Evolutionary conservation across 1,140 invertebrate genomes (phyloP).

Genomic region (Leguminivora glycinivorella): DNA sequence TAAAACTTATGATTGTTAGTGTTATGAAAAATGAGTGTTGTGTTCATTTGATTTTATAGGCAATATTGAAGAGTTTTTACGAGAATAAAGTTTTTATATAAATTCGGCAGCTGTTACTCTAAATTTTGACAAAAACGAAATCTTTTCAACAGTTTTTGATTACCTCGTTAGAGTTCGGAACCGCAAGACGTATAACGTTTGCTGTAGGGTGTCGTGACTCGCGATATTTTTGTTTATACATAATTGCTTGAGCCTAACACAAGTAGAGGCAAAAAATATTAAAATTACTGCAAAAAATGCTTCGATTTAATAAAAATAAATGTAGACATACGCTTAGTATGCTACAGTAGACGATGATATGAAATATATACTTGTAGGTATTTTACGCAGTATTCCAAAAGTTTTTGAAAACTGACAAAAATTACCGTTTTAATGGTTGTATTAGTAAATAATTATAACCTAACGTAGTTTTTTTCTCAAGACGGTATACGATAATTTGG

Average conservation of each 20-base stretch:
- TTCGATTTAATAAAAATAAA: no score
- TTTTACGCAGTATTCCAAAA: not conserved
- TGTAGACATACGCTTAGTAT: no score
- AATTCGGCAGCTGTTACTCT: conserved; percentile 33
- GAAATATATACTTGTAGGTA: no score
- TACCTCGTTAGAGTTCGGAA: conserved; percentile 28
- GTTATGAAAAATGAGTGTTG: conserved; percentile 1
- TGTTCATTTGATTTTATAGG: not conserved
- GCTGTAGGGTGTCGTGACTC: conserved; percentile 35
- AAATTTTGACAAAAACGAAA: conserved; percentile 22
- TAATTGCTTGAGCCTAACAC: not conserved
- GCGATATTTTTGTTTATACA: not conserved
- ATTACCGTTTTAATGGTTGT: no score
- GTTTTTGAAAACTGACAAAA: not conserved
- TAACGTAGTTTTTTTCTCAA: not conserved
- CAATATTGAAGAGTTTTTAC: conserved; percentile 10
- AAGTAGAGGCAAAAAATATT: no score
- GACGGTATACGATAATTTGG: not conserved
- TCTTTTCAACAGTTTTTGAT: not conserved
- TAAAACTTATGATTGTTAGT: conserved; percentile 14
- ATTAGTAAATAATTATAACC: not conserved
- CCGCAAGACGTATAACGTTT: conserved; percentile 30
- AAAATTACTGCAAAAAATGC: no score
- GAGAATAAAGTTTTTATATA: not conserved
- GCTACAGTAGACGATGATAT: no score